A percentile compares a stretch with the other conserved stretches of the same genome.
These are phyloP conservation scores for Danio aesculapii DNA, from an alignment of 2,797 vertebrate species.

Conservation along the genomic window DNA sequence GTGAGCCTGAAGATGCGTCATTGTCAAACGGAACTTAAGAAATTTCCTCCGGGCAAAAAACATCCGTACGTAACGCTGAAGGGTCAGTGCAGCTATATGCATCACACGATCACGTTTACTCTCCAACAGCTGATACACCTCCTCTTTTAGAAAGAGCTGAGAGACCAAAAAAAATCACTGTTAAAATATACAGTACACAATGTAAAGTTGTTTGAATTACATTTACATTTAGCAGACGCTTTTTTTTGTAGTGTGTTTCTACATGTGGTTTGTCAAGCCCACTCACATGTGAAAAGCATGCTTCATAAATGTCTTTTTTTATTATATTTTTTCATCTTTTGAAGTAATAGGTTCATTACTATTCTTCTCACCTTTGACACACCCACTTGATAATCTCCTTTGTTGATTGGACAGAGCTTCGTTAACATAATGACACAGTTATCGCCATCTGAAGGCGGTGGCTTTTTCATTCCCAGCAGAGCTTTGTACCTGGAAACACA, in stretches of 20 bases:
- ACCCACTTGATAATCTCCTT: conserved; percentile 86
- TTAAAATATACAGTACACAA: background rate
- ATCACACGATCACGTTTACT: conserved; percentile 87
- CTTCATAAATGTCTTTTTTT: too few relatives aligned
- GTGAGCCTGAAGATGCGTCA: conserved; percentile 82
- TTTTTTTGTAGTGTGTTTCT: too few relatives aligned
- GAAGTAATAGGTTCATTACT: background rate
- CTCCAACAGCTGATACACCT: conserved; percentile 91
- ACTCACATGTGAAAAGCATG: too few relatives aligned
- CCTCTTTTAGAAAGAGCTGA: conserved; percentile 95
- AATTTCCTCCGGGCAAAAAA: conserved; percentile 86
- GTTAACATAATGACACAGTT: conserved; percentile 89
- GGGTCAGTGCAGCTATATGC: conserved; percentile 84
- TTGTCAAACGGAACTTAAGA: conserved; percentile 77
- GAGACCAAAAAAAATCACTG: background rate
- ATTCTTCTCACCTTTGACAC: conserved; percentile 86
- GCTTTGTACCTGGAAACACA: conserved; percentile 87
- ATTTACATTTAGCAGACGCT: too few relatives aligned
- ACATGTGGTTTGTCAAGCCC: too few relatives aligned
- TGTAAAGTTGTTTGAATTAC: background rate
- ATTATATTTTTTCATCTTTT: background rate
- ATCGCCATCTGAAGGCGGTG: conserved; percentile 83
- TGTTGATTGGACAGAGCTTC: conserved; percentile 84
- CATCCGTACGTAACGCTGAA: conserved; percentile 87
- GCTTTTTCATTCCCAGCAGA: conserved; percentile 84